Conservation (phyloP, 1,140 invertebrate genomes). For the Hyles vespertilio region DNA sequence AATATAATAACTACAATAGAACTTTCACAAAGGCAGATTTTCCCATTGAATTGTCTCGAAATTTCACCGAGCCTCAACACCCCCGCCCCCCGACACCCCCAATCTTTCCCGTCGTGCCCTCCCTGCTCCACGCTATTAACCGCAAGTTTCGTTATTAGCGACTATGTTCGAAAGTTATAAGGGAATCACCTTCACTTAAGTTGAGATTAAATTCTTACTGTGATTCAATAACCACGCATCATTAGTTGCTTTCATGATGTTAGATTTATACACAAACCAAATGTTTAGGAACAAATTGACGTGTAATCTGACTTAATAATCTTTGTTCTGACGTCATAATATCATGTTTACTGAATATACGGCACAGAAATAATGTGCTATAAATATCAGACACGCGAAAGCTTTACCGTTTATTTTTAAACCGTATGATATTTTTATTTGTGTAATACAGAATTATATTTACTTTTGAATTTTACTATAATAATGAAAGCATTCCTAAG, state of each 20-base stretch:
- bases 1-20: conserved; percentile 40
- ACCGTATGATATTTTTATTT: too few species aligned
- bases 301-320: too few species aligned
- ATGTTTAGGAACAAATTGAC: neutral
- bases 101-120: conserved; percentile 15
- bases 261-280: too few species aligned
- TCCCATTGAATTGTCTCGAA: conserved; percentile 67
- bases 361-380: too few species aligned
- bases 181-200: conserved; percentile 65
- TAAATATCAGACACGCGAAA: too few species aligned
- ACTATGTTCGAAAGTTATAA: conserved; percentile 61
- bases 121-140: conserved; percentile 45
- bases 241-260: conserved; percentile 18
- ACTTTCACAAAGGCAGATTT: conserved; percentile 68
- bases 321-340: too few species aligned
- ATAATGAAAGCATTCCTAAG: too few species aligned
- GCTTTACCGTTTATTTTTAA: too few species aligned
- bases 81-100: conserved; percentile 20
- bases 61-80: conserved; percentile 33
- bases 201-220: conserved; percentile 63
- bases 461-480: too few species aligned
- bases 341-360: too few species aligned
- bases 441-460: too few species aligned
- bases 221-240: conserved; percentile 33
- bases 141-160: conserved; percentile 67